Conservation (phyloP, 2,797 vertebrate genomes). For the Scomberomorus guttatus region DNA sequence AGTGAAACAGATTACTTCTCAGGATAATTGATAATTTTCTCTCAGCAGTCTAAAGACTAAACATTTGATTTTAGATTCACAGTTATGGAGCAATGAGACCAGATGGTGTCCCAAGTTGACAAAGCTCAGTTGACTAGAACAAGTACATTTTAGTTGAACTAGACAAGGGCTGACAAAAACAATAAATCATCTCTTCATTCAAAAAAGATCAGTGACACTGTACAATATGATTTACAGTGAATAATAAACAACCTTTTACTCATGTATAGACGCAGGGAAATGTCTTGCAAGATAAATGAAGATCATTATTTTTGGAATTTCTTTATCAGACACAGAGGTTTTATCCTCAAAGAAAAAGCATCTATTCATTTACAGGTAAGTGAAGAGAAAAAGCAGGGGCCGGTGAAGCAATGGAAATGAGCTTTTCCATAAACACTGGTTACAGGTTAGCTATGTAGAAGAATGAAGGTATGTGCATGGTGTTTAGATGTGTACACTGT, state of each 20-base stretch:
- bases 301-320: neutral
- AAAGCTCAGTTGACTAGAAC: neutral
- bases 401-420: conserved; percentile 5
- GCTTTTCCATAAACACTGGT: conserved; percentile 14
- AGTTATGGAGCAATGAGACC: conserved; percentile 5
- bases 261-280: neutral
- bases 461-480: neutral
- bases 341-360: neutral
- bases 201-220: neutral
- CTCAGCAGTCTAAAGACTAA: conserved; percentile 14
- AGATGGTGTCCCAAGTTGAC: neutral
- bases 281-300: no score
- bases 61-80: conserved; percentile 17
- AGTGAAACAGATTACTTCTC: neutral
- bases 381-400: neutral
- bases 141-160: neutral
- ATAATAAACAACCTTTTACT: neutral
- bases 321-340: neutral
- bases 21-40: conserved; percentile 28
- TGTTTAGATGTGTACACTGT: neutral
- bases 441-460: neutral
- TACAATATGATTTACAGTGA: no score
- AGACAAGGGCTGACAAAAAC: no score
- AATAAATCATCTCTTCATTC: neutral
- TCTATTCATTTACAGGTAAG: neutral